Evolutionary conservation across 2,113 vertebrate genomes (phyloP), one percentile per base, ranked within the genome.

Genomic region (Crotalus tigris): DNA sequence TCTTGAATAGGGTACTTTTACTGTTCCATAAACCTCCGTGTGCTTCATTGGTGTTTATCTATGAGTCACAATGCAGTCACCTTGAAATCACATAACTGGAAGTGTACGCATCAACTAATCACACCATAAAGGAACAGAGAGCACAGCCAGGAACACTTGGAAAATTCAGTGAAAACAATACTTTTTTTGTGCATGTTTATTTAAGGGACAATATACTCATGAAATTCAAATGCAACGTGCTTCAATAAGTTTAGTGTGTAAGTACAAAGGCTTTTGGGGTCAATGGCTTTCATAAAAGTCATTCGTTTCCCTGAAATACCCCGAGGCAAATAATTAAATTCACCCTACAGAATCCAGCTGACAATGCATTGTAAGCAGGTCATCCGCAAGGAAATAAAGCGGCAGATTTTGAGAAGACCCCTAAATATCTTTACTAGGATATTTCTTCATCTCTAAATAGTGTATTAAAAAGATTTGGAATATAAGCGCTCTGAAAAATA

Each of bases 211-310:
- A 26, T 88, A 6, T 19, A n/a, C 1, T 33, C 39, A n/a, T 59
- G 57, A 54, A 53, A 44, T 49, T 59, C 13, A 26, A 88, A 58
- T 19, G 10, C 86, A 85, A 91, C 53, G 53, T 89, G 21, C n/a
- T 26, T 89, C 86, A 91, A 61, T 61, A 91, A 58, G 91, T 85
- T 89, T 87, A 91, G 33, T 91, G 88, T 51, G 89, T 89, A 85
- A 85, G 17, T 39, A 89, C 64, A 58, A 85, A 85, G 23, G 13
- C 44, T 87, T 24, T 49, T 44, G 64, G 46, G 46, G n/a, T 89
- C 44, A 75, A 4, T 29, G 15, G 53, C 58, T 93, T 59, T 24
- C 51, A 51, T 53, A 91, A 88, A 39, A 93, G 90, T 44, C 46
- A 89, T 33, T 89, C 29, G 10, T 61, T 89, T 85, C 54, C n/a